A percentile compares a stretch with the other conserved stretches of the same genome.
Evolutionary conservation across 2,888 invertebrate genomes (phyloP).

Genomic region (Apamea monoglypha): DNA sequence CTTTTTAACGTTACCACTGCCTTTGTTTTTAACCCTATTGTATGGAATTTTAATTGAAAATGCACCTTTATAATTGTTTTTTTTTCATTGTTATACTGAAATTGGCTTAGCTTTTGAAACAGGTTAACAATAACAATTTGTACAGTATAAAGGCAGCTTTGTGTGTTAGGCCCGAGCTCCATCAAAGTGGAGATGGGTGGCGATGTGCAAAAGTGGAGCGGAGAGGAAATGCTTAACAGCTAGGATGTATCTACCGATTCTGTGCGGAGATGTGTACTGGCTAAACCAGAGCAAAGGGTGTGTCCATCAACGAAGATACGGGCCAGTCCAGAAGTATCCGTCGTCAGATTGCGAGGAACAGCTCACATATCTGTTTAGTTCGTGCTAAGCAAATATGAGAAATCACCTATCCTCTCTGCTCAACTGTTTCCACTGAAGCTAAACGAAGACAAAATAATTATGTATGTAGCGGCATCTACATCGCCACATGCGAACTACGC

Average conservation of each 20-base stretch:
- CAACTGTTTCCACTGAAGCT: too few relatives aligned
- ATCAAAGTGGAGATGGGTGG: not conserved
- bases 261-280: not conserved
- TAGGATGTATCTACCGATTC: not conserved
- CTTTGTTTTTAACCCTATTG: slow-evolving; percentile 33
- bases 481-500: too few relatives aligned
- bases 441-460: too few relatives aligned
- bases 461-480: too few relatives aligned
- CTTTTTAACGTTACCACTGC: not conserved
- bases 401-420: too few relatives aligned
- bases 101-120: slow-evolving; percentile 28
- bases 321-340: too few relatives aligned
- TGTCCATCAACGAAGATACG: too few relatives aligned
- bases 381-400: too few relatives aligned
- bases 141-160: not conserved
- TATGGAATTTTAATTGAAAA: slow-evolving; percentile 32
- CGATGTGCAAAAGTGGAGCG: not conserved
- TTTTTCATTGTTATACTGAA: slow-evolving; percentile 34
- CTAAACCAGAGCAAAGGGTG: not conserved
- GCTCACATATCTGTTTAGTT: too few relatives aligned
- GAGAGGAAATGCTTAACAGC: not conserved
- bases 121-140: slow-evolving; percentile 8
- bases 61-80: slow-evolving; percentile 2
- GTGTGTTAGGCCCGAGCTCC: not conserved
- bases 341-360: too few relatives aligned